Evolutionary conservation across 2,888 invertebrate genomes (phyloP), one percentile per base, ranked within the genome.

Genomic region (Druceiella hillmani): DNA sequence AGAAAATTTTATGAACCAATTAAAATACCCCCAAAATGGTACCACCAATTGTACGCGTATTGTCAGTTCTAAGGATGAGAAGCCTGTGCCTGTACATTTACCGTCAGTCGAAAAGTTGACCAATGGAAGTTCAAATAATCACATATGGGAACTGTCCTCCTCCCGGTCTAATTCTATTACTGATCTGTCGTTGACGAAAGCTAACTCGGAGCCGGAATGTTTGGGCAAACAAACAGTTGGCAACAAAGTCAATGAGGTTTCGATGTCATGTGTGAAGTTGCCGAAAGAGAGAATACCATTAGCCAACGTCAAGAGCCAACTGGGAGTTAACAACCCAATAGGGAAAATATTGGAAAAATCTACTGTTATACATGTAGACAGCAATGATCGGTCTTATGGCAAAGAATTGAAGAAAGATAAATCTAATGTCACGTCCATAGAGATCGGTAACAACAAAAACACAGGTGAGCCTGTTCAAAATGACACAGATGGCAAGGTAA

Each of bases 301-400:
- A 43, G 67, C 70, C 13, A 69, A 66, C 43, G 66, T 71, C 20
- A 71, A 67, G 56, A 69, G 64, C 48, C 72, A 71, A 45, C 49
- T 72, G 48, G 71, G 71, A 43, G 68, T 70, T 12, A 72, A 72
- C 46, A 71, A 72, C 50, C 69, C 70, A 0, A 70, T 72, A 51
- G 70, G 71, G 4, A 72, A 70, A 49, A 72, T 72, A 43, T 50
- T 72, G 55, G 72, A 70, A 47, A 71, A 70, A 45, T 72, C 72
- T 7, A 72, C 71, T 2, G 69, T 68, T 6, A 71, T 69, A 20
- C 66, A 67, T 36, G 66, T 65, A 1, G 66, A 69, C 43, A 69
- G 68, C 46, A 68, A 67, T 0, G 68, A 67, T 38, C n/a, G n/a
- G n/a, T 38, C 51, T n/a, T 59, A 62, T 41, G 51, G 55, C 29